Evolutionary conservation across 2,888 invertebrate genomes (phyloP).

Genomic region (Hybos culiciformis): DNA sequence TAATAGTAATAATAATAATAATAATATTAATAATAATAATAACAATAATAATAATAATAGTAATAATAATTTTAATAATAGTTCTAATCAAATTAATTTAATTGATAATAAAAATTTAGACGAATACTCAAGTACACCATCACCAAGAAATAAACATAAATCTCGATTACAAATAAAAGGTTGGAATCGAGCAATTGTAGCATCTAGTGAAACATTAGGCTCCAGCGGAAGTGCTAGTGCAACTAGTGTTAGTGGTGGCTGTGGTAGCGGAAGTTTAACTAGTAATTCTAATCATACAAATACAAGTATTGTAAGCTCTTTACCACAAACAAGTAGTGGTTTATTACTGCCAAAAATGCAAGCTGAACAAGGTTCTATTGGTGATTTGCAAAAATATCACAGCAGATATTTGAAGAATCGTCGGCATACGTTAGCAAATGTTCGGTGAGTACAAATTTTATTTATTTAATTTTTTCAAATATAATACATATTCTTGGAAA

Average conservation of each 20-base stretch:
- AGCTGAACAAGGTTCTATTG: conserved; percentile 83
- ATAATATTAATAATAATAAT: no score
- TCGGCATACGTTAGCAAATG: conserved; percentile 80
- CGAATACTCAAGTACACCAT: conserved; percentile 28
- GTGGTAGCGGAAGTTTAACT: conserved; percentile 21
- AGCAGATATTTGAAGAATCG: conserved; percentile 73
- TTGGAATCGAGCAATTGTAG: conserved; percentile 31
- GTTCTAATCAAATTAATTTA: background rate
- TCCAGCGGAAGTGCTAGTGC: conserved; percentile 24
- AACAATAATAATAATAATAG: no score
- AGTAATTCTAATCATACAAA: conserved; percentile 20
- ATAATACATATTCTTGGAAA: no score
- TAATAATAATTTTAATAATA: no score
- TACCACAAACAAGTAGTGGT: conserved; percentile 28
- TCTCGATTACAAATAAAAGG: conserved; percentile 32
- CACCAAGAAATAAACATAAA: conserved; percentile 33
- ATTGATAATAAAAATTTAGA: conserved; percentile 14
- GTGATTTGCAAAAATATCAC: conserved; percentile 79
- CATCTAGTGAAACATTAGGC: conserved; percentile 30
- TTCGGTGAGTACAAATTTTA: conserved; percentile 56
- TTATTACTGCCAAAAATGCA: conserved; percentile 60
- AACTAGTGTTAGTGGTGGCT: conserved; percentile 21
- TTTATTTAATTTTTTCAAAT: no score
- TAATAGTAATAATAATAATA: conserved; percentile 19
- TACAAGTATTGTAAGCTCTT: conserved; percentile 13